These are phyloP conservation scores for Pseudachorutes palmiensis DNA, from an alignment of 1,140 invertebrate genomes.

Conservation along the genomic window DNA sequence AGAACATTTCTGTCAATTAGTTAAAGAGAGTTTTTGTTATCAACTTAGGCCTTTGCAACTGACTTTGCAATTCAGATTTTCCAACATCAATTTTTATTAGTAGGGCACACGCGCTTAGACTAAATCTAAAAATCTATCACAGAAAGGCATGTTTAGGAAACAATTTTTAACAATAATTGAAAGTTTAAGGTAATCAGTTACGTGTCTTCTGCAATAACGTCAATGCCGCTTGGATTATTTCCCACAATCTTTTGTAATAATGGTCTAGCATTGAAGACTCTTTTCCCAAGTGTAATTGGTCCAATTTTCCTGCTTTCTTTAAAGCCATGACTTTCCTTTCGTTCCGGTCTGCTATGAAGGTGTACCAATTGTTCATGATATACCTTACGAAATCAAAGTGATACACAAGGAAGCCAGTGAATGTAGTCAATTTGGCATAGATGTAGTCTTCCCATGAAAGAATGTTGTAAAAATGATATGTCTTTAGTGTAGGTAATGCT, in stretches of 20 bases:
- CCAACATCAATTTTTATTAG: no score
- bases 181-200: not conserved
- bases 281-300: not conserved
- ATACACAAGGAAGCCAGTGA: not conserved
- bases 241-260: not conserved
- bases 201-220: not conserved
- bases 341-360: not conserved
- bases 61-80: no score
- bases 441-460: conserved; percentile 6
- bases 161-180: not conserved
- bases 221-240: not conserved
- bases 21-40: no score
- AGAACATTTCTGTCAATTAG: no score
- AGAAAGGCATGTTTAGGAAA: no score
- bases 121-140: no score
- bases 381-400: not conserved
- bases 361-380: not conserved
- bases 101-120: no score
- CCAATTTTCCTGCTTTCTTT: not conserved
- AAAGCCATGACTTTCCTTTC: not conserved
- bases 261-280: not conserved
- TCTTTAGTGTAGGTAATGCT: not conserved
- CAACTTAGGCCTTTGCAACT: no score
- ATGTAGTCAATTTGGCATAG: not conserved
- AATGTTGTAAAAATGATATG: not conserved